Conservation (phyloP, 2,888 invertebrate species). For the Hipparchia semele region DNA sequence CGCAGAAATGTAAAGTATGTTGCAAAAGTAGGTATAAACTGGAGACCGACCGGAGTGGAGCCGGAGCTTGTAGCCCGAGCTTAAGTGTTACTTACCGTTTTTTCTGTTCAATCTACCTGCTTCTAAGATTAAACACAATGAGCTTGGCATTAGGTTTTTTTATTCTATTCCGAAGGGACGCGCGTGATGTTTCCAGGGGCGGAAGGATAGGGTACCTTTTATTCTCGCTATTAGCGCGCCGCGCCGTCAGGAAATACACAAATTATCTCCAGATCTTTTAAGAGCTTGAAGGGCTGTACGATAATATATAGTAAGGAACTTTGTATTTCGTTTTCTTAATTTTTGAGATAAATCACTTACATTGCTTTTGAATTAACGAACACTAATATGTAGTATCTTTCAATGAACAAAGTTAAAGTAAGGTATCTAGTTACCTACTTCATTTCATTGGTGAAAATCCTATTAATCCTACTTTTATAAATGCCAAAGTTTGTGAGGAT, state of each 20-base stretch:
- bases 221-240: slow-evolving; percentile 66
- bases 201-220: slow-evolving; percentile 75
- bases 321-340: slow-evolving; percentile 5
- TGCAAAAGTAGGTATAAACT: not conserved
- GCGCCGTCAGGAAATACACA: slow-evolving; percentile 66
- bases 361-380: no score
- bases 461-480: no score
- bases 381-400: no score
- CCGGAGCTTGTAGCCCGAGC: not conserved
- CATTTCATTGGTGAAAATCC: no score
- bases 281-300: slow-evolving; percentile 16
- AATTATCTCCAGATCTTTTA: slow-evolving; percentile 38
- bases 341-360: not conserved
- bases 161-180: slow-evolving; percentile 69
- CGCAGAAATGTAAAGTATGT: no score
- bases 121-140: slow-evolving; percentile 65
- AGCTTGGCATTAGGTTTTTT: slow-evolving; percentile 56
- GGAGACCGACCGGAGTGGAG: not conserved
- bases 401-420: no score
- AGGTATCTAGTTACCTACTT: no score
- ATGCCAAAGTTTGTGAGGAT: no score
- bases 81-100: slow-evolving; percentile 51
- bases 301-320: slow-evolving; percentile 17
- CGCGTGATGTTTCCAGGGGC: slow-evolving; percentile 77
- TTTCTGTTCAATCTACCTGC: slow-evolving; percentile 70